Evolutionary conservation across 1,140 invertebrate species (phyloP), one percentile per base, ranked within the genome.

Genomic region (Bombus balteatus): DNA sequence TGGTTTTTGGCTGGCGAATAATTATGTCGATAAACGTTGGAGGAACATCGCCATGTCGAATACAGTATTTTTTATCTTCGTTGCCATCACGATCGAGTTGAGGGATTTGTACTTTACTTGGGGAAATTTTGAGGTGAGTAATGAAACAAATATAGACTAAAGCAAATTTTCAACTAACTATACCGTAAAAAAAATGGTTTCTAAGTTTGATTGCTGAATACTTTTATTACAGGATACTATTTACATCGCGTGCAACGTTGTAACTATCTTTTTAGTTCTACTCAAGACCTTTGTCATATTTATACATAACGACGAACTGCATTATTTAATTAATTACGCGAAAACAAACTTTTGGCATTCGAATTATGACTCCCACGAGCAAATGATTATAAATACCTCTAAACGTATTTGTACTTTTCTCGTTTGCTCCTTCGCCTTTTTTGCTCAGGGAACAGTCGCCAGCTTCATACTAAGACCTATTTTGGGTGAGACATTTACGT

Each of bases 331-430:
- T 15, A 39, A 15, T n/a, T 87, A 79, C n/a, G 68, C 88, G 0
- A 57, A 86, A 15, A 73, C 80, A 1, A 88, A 90, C 25, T 90
- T 92, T 47, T 92, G 91, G 91, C 71, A 85, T n/a, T 37, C 2
- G 4, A 34, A 87, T 10, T 85, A 90, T n/a, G 71, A 91, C 34
- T 53, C 62, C 8, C 76, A 78, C 25, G 85, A 83, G 25, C 37
- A 41, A 15, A 43, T 15, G 3, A 22, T 89, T 34, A 3, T 91
- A n/a, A 18, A 66, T 25, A 22, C 62, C 1, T 85, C 76, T 32
- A 47, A 87, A n/a, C 71, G 32, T 32, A 70, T 78, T 0, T 81
- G 82, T 8, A 57, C 76, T 2, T 43, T 85, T 28, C 41, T 91
- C 25, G 75, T 90, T 6, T 90, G 75, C 32, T 59, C 70, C 32